Evolutionary conservation across 2,113 vertebrate genomes (phyloP).

Genomic region (Poeciliopsis retropinna): DNA sequence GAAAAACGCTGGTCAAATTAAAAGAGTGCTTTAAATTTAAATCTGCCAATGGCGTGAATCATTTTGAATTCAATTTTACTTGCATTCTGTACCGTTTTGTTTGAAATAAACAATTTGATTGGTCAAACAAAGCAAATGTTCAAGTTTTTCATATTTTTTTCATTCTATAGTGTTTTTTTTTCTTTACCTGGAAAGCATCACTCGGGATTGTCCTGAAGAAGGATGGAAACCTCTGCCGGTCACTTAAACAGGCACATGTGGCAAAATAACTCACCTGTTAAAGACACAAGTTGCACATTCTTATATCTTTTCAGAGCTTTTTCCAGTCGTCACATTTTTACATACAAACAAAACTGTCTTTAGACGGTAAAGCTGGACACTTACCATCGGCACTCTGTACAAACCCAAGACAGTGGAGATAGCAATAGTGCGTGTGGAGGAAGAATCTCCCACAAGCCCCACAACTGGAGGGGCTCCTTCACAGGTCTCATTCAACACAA

Average conservation of each 20-base stretch:
- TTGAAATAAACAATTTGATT: neutral
- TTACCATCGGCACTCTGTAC: slow-evolving; percentile 70
- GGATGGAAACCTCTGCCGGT: slow-evolving; percentile 41
- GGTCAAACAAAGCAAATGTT: slow-evolving; percentile 39
- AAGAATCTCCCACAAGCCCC: slow-evolving; percentile 71
- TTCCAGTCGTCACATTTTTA: neutral
- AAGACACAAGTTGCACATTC: too few species aligned
- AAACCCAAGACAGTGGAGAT: slow-evolving; percentile 69
- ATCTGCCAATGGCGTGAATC: too few species aligned
- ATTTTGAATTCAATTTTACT: too few species aligned
- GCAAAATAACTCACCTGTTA: slow-evolving; percentile 34
- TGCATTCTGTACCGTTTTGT: too few species aligned
- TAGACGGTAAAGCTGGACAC: neutral
- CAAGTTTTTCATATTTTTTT: too few species aligned
- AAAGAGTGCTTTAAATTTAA: neutral
- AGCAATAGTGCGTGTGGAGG: slow-evolving; percentile 67
- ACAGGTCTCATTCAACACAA: slow-evolving; percentile 45
- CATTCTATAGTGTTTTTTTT: neutral
- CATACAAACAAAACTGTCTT: neutral
- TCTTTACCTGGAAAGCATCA: slow-evolving; percentile 29
- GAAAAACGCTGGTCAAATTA: neutral
- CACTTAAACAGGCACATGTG: slow-evolving; percentile 40
- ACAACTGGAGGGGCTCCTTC: slow-evolving; percentile 58
- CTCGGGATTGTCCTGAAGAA: slow-evolving; percentile 38
- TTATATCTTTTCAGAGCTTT: slow-evolving; percentile 44